These are phyloP conservation scores for Leucoraja ocellata DNA, from an alignment of 2,797 vertebrate genomes.

Conservation along the genomic window DNA sequence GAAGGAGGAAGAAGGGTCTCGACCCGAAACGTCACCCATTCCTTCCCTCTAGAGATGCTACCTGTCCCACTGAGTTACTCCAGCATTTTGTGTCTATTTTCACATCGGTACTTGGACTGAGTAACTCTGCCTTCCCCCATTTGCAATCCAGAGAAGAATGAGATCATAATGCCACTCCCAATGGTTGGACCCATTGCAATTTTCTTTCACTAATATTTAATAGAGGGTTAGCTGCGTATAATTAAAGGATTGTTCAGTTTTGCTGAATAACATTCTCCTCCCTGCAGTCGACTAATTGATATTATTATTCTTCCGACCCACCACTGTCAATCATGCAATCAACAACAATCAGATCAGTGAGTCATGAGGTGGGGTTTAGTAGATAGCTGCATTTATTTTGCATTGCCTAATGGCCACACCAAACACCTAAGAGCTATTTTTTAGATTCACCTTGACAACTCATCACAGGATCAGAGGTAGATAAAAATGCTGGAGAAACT, in stretches of 20 bases:
- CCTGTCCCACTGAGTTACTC: too few species aligned
- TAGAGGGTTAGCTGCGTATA: not conserved
- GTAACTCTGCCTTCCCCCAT: not conserved
- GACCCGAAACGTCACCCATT: too few species aligned
- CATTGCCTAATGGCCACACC: not conserved
- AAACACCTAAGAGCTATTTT: not conserved
- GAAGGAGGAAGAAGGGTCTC: too few species aligned
- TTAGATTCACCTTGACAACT: not conserved
- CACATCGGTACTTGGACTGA: not conserved
- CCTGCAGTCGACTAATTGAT: not conserved
- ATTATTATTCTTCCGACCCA: not conserved
- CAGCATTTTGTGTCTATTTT: too few species aligned
- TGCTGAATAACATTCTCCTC: not conserved
- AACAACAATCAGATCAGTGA: not conserved
- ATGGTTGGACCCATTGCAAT: not conserved
- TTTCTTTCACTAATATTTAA: not conserved
- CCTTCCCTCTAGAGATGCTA: too few species aligned
- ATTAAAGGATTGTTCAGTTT: not conserved
- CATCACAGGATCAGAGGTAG: not conserved
- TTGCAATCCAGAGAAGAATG: not conserved
- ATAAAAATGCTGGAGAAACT: too few species aligned
- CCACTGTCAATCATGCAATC: not conserved
- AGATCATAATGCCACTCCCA: not conserved
- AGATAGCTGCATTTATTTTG: not conserved
- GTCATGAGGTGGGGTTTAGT: not conserved